These are phyloP conservation scores for Pseudorectes ferrugineus DNA, from an alignment of 2,113 vertebrate genomes.

Conservation along the genomic window DNA sequence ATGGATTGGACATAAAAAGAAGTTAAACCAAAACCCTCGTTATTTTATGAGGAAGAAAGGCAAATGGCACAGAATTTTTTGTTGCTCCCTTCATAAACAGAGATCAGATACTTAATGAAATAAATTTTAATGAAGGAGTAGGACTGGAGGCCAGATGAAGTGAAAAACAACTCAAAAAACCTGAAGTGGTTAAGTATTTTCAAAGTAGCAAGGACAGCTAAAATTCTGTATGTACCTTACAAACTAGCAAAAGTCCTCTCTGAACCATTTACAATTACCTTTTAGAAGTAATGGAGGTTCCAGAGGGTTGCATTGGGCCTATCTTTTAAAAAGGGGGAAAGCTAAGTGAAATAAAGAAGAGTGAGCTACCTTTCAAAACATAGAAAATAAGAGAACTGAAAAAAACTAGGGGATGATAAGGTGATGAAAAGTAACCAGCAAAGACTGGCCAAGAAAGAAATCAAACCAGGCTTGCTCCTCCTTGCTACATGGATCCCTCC, in stretches of 20 bases:
- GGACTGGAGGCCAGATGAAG: background rate
- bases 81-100: background rate
- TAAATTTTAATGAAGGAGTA: background rate
- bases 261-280: background rate
- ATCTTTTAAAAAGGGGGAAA: background rate
- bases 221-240: background rate
- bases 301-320: background rate
- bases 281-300: background rate
- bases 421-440: background rate
- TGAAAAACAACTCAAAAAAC: background rate
- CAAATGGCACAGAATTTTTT: background rate
- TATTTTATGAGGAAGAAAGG: background rate
- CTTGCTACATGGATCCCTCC: background rate
- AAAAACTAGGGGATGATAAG: rapidly evolving
- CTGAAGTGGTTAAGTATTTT: background rate
- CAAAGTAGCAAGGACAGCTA: background rate
- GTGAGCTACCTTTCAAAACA: background rate
- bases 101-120: background rate
- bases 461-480: background rate
- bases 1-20: background rate
- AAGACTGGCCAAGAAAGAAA: background rate
- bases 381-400: background rate
- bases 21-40: background rate
- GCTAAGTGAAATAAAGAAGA: background rate
- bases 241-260: background rate